Conservation (phyloP, 1,140 invertebrate species). For the Cydia strobilella region DNA sequence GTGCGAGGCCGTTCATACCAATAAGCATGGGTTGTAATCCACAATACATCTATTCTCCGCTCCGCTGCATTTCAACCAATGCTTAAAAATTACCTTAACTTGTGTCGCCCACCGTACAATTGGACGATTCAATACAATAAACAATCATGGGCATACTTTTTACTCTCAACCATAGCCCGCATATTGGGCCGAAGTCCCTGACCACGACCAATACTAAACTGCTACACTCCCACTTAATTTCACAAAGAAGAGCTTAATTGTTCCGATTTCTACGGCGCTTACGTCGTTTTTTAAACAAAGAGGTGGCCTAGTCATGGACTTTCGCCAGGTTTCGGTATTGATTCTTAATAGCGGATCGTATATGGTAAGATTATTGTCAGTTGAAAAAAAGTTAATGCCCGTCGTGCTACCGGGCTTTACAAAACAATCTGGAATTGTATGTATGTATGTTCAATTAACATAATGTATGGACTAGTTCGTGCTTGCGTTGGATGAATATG, state of each 20-base stretch:
- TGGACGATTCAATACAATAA: conserved; percentile 70
- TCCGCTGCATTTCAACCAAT: background rate
- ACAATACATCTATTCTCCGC: no score
- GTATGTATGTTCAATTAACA: conserved; percentile 1
- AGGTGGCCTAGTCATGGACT: conserved; percentile 28
- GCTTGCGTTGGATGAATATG: conserved; percentile 1
- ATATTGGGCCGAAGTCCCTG: conserved; percentile 51
- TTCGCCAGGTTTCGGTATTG: conserved; percentile 48
- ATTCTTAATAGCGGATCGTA: conserved; percentile 62
- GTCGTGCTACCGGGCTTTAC: conserved; percentile 39
- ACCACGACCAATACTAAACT: conserved; percentile 40
- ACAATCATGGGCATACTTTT: conserved; percentile 60
- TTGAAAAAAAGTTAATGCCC: conserved; percentile 41
- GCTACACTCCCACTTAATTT: conserved; percentile 28
- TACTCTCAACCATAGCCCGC: conserved; percentile 47
- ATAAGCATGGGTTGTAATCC: no score
- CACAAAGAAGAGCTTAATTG: background rate
- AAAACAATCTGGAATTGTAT: conserved; percentile 33
- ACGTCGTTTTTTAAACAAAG: background rate
- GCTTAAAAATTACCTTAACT: background rate
- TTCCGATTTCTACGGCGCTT: background rate
- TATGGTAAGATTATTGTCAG: conserved; percentile 54
- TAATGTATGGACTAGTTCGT: conserved; percentile 16
- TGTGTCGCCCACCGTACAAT: conserved; percentile 45
- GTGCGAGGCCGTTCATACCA: no score